Evolutionary conservation across 2,113 vertebrate genomes (phyloP), one percentile per base, ranked within the genome.

Genomic region (Passer domesticus): DNA sequence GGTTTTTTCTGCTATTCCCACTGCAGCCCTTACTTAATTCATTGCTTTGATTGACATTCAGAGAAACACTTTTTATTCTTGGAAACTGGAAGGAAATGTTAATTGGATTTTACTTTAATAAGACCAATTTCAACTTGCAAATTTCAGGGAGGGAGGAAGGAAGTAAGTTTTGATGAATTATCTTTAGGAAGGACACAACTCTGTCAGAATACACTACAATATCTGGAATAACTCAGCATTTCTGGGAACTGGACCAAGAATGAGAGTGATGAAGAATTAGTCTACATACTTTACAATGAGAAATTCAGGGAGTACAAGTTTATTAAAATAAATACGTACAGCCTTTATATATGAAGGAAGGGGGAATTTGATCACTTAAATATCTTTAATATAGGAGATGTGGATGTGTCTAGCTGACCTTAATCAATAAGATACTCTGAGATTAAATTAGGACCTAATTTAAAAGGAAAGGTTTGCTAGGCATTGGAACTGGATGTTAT

Each of bases 221-320:
- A 33, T 69, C 18, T 83, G 58, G 31, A 86, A 74, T 62, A 91
- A 62, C 49, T 80, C 53, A 70, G 12, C 16, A 41, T 76, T 81
- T 78, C 47, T 96, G 76, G 80, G 58, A 86, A 58, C 47, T 75
- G 43, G 23, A 39, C 75, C 66, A 83, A 85, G 50, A 86, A 75
- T 79, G 62, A 58, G 44, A 86, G 44, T 35, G 12, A 49, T 72
- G 79, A 73, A 75, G 47, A 55, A 75, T 33, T 78, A 66, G 66
- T 69, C 76, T 70, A 47, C 30, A 19, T 83, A 75, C 27, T n/a
- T 89, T 79, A 37, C 10, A 67, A 33, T 72, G 52, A 62, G 31
- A 75, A 66, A 81, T 76, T 59, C 35, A 84, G 52, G 43, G 70
- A 75, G 24, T 62, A 67, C 46, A 78, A 43, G 21, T n/a, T 85